Percentiles rank a stretch among this genome's conserved stretches.
Evolutionary conservation across 2,113 vertebrate genomes (phyloP).

Genomic region (Trichechus manatus): DNA sequence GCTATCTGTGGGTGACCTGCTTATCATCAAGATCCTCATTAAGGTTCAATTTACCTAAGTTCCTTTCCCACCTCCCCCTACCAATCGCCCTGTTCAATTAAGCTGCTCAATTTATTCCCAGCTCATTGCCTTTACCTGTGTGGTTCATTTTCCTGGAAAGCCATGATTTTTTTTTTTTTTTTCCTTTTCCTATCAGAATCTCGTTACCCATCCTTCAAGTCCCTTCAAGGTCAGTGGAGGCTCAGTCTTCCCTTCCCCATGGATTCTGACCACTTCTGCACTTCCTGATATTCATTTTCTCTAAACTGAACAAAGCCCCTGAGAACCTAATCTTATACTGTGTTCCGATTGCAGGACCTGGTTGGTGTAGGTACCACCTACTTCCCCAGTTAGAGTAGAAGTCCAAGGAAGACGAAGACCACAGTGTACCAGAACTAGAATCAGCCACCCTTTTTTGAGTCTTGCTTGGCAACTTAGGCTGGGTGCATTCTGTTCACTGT

Average conservation of each 20-base stretch:
- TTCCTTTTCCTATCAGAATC: background rate
- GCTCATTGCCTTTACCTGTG: background rate
- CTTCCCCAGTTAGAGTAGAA: rapidly evolving
- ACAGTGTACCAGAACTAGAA: rapidly evolving
- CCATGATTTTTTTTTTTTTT: background rate
- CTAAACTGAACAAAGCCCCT: background rate
- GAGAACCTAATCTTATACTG: too few species aligned
- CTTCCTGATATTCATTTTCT: background rate
- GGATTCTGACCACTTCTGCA: background rate
- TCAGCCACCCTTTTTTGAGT: background rate
- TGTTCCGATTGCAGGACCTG: rapidly evolving
- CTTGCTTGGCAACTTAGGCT: background rate
- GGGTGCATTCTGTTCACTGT: rapidly evolving
- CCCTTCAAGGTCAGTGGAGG: background rate
- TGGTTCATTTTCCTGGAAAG: background rate
- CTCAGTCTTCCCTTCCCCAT: background rate
- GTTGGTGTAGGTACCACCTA: rapidly evolving
- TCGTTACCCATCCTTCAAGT: background rate
- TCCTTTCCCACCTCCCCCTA: background rate
- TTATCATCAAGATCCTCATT: background rate
- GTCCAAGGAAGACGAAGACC: rapidly evolving
- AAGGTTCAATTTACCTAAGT: background rate
- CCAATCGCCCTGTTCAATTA: background rate
- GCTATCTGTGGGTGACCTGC: rapidly evolving
- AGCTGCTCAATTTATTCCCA: background rate